These are phyloP conservation scores for Melipona beecheii DNA, from an alignment of 2,888 invertebrate species.

Conservation along the genomic window DNA sequence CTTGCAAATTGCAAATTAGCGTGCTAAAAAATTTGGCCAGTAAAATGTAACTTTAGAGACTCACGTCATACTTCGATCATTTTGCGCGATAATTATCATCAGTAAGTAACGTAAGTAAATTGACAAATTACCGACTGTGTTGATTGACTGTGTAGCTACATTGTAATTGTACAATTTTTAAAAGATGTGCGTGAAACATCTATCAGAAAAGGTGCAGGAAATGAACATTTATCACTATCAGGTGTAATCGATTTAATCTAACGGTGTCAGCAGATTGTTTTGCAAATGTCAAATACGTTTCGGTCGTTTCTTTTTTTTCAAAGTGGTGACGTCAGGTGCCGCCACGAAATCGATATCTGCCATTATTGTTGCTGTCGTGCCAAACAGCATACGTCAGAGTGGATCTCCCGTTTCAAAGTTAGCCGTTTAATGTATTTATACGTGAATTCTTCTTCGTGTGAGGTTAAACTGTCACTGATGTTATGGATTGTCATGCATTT, in stretches of 20 bases:
- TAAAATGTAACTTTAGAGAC: too few relatives aligned
- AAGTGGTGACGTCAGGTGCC: not conserved
- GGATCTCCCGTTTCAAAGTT: too few relatives aligned
- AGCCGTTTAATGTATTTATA: too few relatives aligned
- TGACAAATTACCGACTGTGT: too few relatives aligned
- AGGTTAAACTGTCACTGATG: conserved; percentile 44
- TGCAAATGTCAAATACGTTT: not conserved
- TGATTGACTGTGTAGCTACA: not conserved
- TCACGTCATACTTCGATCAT: too few relatives aligned
- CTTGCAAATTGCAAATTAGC: too few relatives aligned
- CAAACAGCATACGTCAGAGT: too few relatives aligned
- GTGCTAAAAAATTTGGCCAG: too few relatives aligned
- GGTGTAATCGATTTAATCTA: not conserved
- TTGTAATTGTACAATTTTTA: not conserved
- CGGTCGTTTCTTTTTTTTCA: not conserved
- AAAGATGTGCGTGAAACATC: too few relatives aligned
- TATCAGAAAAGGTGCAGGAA: too few relatives aligned
- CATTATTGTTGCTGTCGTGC: not conserved
- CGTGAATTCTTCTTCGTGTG: not conserved
- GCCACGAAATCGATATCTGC: conserved; percentile 9
- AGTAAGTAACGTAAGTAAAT: too few relatives aligned
- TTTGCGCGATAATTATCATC: too few relatives aligned
- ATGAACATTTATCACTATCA: not conserved
- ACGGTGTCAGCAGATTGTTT: not conserved
- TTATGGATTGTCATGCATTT: conserved; percentile 50